These are phyloP conservation scores for Tetranychus piercei DNA, from an alignment of 2,888 invertebrate species.

Conservation along the genomic window DNA sequence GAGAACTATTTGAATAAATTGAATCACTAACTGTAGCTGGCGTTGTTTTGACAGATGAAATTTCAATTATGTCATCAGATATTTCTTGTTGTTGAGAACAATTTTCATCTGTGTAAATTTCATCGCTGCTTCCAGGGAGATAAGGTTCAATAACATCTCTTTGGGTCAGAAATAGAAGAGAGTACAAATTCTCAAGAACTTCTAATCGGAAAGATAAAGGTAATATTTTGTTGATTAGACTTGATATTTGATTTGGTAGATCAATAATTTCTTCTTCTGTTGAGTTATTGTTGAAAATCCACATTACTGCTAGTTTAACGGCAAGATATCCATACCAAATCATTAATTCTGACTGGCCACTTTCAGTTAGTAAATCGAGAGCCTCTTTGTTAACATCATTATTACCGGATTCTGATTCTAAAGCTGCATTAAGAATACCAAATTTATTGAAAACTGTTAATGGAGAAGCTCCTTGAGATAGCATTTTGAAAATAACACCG, in stretches of 20 bases:
- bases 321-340: slow-evolving; percentile 16
- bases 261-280: slow-evolving; percentile 13
- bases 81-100: background rate
- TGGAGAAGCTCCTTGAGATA: background rate
- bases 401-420: background rate
- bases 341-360: slow-evolving; percentile 14
- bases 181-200: slow-evolving; percentile 52
- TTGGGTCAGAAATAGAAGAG: slow-evolving; percentile 47
- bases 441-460: background rate
- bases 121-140: background rate
- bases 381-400: background rate
- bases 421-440: background rate
- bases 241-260: slow-evolving; percentile 10
- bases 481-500: background rate
- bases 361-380: slow-evolving; percentile 13
- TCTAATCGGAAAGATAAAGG: slow-evolving; percentile 34
- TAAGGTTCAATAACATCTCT: slow-evolving; percentile 38
- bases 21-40: background rate
- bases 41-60: background rate
- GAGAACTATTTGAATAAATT: background rate
- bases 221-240: slow-evolving; percentile 22
- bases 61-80: background rate
- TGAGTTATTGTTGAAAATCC: slow-evolving; percentile 12
- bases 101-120: background rate
- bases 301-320: slow-evolving; percentile 12